Conservation (phyloP, 2,888 invertebrate species). For the Cephonodes hylas region DNA sequence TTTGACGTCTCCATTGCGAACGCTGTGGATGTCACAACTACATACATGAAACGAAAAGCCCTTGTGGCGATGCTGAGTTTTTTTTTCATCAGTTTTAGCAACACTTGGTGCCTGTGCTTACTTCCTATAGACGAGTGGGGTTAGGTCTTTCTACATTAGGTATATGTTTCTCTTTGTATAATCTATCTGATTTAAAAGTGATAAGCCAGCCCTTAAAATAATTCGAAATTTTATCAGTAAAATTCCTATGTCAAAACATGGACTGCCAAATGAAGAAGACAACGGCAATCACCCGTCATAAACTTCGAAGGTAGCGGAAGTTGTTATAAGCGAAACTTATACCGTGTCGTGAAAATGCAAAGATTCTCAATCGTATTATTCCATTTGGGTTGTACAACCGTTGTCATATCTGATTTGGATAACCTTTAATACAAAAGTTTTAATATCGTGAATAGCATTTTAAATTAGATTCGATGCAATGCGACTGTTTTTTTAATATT, state of each 20-base stretch:
- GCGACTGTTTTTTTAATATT: not conserved
- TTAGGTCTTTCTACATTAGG: too few relatives aligned
- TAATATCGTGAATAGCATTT: not conserved
- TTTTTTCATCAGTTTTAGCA: not conserved
- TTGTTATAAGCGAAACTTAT: not conserved
- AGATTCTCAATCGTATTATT: not conserved
- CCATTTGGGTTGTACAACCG: not conserved
- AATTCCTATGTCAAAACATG: too few relatives aligned
- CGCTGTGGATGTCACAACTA: slow-evolving; percentile 7
- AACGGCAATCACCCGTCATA: not conserved
- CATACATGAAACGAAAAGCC: not conserved
- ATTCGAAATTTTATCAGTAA: not conserved
- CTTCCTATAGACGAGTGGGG: too few relatives aligned
- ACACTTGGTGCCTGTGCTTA: not conserved
- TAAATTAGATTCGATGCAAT: not conserved
- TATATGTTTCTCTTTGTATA: too few relatives aligned
- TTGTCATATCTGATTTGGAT: slow-evolving; percentile 3
- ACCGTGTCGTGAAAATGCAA: not conserved
- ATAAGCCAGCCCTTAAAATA: not conserved
- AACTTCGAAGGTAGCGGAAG: not conserved
- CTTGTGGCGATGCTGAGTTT: not conserved
- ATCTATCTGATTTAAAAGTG: not conserved
- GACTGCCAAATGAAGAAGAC: too few relatives aligned
- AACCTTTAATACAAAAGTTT: not conserved
- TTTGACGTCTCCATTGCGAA: slow-evolving; percentile 70